Evolutionary conservation across 2,113 vertebrate species (phyloP).

Genomic region (Bubo bubo): DNA sequence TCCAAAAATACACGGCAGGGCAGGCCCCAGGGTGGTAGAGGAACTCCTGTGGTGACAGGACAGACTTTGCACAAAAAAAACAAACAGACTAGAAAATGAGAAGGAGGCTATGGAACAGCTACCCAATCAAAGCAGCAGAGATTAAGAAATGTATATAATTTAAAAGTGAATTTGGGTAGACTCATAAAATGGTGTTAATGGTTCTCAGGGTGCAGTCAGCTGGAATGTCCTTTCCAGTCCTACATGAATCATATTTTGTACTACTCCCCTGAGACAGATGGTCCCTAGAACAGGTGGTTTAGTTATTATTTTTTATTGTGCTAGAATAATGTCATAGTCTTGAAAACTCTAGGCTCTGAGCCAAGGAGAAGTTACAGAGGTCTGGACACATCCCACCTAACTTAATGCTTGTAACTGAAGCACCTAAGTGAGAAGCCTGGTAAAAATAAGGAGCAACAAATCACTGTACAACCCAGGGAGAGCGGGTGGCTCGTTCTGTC

Average conservation of each 20-base stretch:
- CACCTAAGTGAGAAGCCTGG: not conserved
- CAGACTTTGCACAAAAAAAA: not conserved
- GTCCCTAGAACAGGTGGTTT: not conserved
- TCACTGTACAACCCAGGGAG: not conserved
- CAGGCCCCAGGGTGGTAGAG: not conserved
- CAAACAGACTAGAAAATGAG: not conserved
- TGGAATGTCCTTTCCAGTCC: conserved; percentile 15
- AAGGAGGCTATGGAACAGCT: not conserved
- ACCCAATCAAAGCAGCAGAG: not conserved
- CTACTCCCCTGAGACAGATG: not conserved
- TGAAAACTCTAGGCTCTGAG: not conserved
- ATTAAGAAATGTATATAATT: not conserved
- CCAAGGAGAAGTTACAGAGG: not conserved
- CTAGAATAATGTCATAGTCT: not conserved
- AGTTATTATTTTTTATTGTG: not conserved
- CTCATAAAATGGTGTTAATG: not conserved
- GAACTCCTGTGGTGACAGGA: not conserved
- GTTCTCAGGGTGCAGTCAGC: not conserved
- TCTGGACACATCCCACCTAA: not conserved
- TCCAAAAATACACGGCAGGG: not conserved
- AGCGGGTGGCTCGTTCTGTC: not conserved
- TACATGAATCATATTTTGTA: not conserved
- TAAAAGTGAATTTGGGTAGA: not conserved
- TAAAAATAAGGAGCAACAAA: not conserved
- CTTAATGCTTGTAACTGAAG: not conserved